These are phyloP conservation scores for Pangasianodon hypophthalmus DNA, from an alignment of 2,113 vertebrate species.

Conservation along the genomic window DNA sequence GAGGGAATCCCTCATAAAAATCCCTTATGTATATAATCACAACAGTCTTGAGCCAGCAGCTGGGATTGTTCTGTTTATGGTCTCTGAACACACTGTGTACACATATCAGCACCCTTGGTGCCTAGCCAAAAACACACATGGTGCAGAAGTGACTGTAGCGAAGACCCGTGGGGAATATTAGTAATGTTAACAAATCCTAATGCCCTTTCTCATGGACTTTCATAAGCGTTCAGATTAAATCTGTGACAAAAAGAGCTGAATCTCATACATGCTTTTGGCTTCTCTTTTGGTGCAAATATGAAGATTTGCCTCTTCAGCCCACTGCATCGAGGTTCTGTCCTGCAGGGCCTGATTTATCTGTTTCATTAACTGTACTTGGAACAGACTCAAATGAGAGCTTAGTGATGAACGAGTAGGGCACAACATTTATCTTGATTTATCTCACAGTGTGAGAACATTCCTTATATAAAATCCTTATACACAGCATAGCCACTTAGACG, in stretches of 20 bases:
- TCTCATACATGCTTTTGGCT: background rate
- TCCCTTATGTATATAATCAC: background rate
- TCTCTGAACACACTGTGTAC: background rate
- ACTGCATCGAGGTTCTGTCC: background rate
- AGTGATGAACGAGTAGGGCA: background rate
- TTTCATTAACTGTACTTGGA: constrained; percentile 7
- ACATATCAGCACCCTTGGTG: background rate
- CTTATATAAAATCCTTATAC: background rate
- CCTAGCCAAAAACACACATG: background rate
- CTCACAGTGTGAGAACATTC: background rate
- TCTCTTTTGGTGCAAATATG: background rate
- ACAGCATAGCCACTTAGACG: background rate
- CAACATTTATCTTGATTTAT: background rate
- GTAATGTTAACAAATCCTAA: background rate
- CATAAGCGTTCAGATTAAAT: background rate
- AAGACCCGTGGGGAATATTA: background rate
- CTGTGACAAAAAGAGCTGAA: background rate
- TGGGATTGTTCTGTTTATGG: background rate
- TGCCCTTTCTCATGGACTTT: constrained; percentile 1
- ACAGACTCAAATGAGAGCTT: background rate
- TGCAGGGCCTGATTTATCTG: background rate
- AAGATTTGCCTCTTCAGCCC: background rate
- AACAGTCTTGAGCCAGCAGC: background rate
- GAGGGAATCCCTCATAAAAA: constrained; percentile 15
- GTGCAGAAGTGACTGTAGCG: background rate